These are phyloP conservation scores for Troglohyphantes excavatus DNA, from an alignment of 2,888 invertebrate genomes.

Conservation along the genomic window DNA sequence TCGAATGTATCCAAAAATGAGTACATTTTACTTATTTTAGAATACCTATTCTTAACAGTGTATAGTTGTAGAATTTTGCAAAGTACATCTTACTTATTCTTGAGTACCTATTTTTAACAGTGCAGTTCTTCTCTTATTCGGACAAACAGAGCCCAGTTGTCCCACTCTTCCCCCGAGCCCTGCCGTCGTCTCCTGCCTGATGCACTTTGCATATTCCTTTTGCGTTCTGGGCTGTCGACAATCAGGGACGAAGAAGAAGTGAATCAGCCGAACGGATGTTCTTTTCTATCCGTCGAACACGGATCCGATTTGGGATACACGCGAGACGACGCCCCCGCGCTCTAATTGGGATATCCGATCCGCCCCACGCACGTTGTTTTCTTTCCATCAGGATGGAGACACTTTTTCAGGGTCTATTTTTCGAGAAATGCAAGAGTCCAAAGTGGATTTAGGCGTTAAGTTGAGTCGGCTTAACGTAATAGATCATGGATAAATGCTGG, in stretches of 20 bases:
- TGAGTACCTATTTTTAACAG: too few relatives aligned
- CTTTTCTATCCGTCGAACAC: slow-evolving; percentile 2
- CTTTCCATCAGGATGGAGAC: background rate
- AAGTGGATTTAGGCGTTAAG: too few relatives aligned
- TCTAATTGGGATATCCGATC: slow-evolving; percentile 21
- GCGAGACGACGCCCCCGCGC: background rate
- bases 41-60: too few relatives aligned
- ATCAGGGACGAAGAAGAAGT: slow-evolving; percentile 65
- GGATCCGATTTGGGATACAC: slow-evolving; percentile 31
- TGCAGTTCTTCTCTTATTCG: too few relatives aligned
- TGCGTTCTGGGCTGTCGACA: slow-evolving; percentile 12
- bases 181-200: slow-evolving; percentile 2
- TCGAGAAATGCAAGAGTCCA: background rate
- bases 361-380: background rate
- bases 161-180: background rate
- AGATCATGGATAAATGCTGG: too few relatives aligned
- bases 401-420: background rate
- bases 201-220: slow-evolving; percentile 75
- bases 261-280: slow-evolving; percentile 46
- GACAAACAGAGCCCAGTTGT: too few relatives aligned
- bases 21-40: too few relatives aligned
- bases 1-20: too few relatives aligned
- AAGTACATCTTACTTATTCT: too few relatives aligned
- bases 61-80: too few relatives aligned
- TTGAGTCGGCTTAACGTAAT: too few relatives aligned